phyloP scores from a whole-genome alignment of 35 echinoderm and acorn worm species.

The Holothuria glaberrima region DNA sequence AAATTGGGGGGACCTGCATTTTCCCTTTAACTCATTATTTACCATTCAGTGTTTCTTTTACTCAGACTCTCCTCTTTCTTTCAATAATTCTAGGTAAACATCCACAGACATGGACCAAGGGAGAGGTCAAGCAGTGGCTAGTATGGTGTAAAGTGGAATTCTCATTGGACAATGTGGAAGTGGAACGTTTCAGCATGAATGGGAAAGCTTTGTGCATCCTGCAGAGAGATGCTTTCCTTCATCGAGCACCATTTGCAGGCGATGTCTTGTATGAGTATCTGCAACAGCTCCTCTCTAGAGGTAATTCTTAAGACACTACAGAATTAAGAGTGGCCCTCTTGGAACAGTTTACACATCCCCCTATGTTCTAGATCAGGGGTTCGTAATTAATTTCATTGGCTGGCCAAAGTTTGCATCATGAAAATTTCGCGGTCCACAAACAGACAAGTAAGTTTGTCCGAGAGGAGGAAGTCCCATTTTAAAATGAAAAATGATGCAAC shows the following conservation, averaged over 20 bases:
- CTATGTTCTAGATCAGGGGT: neutral
- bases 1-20: too few species aligned
- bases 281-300: neutral
- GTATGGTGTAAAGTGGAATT: slow-evolving; percentile 87
- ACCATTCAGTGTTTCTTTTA: too few species aligned
- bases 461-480: too few species aligned
- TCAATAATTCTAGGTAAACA: slow-evolving; percentile 60
- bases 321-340: neutral
- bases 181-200: slow-evolving; percentile 87
- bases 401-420: too few species aligned
- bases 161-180: slow-evolving; percentile 71
- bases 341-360: neutral
- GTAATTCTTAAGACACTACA: too few species aligned
- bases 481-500: too few species aligned
- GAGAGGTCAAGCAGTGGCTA: slow-evolving; percentile 87
- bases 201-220: slow-evolving; percentile 91
- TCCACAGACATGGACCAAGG: slow-evolving; percentile 77
- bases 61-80: too few species aligned
- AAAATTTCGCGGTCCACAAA: too few species aligned
- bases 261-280: slow-evolving; percentile 89
- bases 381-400: too few species aligned
- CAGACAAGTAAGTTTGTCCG: too few species aligned
- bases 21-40: too few species aligned
- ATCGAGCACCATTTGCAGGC: slow-evolving; percentile 76
- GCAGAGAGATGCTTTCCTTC: slow-evolving; percentile 71